Base-by-base conservation (phyloP, 1,140 invertebrate species). In the Stenopsyche tienmushanensis region DNA sequence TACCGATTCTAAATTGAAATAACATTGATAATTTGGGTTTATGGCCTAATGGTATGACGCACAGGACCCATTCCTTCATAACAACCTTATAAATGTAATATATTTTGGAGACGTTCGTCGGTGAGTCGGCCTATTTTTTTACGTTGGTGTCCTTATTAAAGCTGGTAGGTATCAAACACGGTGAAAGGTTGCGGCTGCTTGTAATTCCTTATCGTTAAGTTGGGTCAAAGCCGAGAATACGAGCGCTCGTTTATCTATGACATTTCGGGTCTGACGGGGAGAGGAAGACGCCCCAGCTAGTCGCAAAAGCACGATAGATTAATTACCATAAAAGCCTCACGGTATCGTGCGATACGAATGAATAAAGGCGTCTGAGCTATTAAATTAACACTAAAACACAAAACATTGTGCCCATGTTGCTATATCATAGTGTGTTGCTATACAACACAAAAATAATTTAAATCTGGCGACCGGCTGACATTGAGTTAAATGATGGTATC, bases 321-420 rank as follows among this genome's bases (percentile, higher is more conserved):
- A 57, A 57, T 57, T 57, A 57, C 54, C 54, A 57, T 57, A 57
- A 57, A 57, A 57, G 54, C 54, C 54, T 57, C 54, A 21, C n/a
- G 34, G 23, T 21, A 57, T 54, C 52, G 39, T 54, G 52, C 52
- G 52, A 54, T 44, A 41, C 54, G 54, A 57, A 57, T 57, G 44
- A 57, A 57, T 57, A 57, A 57, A 57, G 54, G 34, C 54, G 54
- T 20, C 17, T 1, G 23, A 1, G 50, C 25, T 9, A n/a, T 53
- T 39, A n/a, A n/a, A n/a, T n/a, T n/a, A 24, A 24, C 49, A 24
- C 26, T 24, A 24, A 21, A 29, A 34, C 26, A 29, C 52, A 10
- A 49, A 5, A 17, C 3, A 1, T 2, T 17, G 45, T 15, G 45
- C 10, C 45, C 18, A 17, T 21, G 17, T 49, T 5, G 29, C n/a